phyloP scores from a whole-genome alignment of 2,797 vertebrate species.

The Steatocranus sp. region DNA sequence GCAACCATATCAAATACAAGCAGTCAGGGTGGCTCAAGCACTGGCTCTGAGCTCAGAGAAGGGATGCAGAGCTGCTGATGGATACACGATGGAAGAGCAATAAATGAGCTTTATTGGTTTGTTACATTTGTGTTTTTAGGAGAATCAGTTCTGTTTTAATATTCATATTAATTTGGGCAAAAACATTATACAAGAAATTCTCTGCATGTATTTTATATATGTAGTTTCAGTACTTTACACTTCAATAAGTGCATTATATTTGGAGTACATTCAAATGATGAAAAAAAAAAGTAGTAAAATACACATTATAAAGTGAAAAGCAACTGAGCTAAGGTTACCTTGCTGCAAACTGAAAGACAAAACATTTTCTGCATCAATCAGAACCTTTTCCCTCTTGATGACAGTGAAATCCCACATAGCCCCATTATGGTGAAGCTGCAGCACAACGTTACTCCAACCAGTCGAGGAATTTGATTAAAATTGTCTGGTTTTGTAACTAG shows the following conservation, averaged over 20 bases:
- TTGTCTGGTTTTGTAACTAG: slow-evolving; percentile 22
- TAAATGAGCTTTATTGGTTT: background rate
- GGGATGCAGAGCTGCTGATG: background rate
- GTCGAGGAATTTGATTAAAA: slow-evolving; percentile 27
- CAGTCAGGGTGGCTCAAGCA: background rate
- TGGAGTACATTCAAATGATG: fast-evolving
- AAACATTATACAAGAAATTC: background rate
- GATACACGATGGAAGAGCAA: background rate
- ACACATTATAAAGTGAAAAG: background rate
- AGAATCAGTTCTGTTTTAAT: background rate
- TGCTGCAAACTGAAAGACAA: background rate
- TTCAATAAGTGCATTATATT: background rate
- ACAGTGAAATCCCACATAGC: slow-evolving; percentile 33
- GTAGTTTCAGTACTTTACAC: background rate
- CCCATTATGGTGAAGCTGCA: slow-evolving; percentile 7
- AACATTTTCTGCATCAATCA: slow-evolving; percentile 20
- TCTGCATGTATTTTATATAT: background rate
- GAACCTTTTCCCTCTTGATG: background rate
- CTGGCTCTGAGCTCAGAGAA: background rate
- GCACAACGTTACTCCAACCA: background rate
- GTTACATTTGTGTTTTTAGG: background rate
- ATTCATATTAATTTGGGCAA: background rate
- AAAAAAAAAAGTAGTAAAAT: background rate
- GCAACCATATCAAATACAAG: background rate
- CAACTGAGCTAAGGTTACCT: background rate